Evolutionary conservation across 1,140 invertebrate genomes (phyloP), one percentile per base, ranked within the genome.

Genomic region (Potamilus streckersoni): DNA sequence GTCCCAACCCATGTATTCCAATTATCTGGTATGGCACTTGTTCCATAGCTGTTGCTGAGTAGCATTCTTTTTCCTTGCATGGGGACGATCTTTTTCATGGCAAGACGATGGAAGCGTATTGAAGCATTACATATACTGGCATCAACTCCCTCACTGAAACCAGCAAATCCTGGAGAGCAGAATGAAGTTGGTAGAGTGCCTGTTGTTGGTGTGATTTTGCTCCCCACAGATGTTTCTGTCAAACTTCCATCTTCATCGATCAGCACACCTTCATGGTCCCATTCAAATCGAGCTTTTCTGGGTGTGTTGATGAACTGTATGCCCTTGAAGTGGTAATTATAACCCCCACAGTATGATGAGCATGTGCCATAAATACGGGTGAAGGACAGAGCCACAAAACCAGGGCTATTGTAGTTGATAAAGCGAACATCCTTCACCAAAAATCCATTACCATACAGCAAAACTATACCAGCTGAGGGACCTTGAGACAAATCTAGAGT

Each of bases 351-450:
- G 55, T 73, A 49, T 4, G 60, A 4, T 11, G 20, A 55, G 66
- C 87, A 87, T 20, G 72, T 82, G 38, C 86, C 84, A 11, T 69
- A 60, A n/a, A 88, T 85, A 5, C 80, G 61, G 6, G 87, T 83
- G 74, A 80, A 83, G 2, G 67, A 27, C 31, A 88, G 78, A 1
- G 82, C 80, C 6, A 78, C 74, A 66, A 73, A 82, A 19, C 73
- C 60, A n/a, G 60, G 58, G 13, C 76, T 62, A 55, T 79, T 78
- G 69, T 86, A 87, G 66, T 87, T 86, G 27, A 31, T 4, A 31
- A 31, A 31, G 27, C 27, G 27, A 31, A 31, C 27, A 31, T 31
- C 3, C 27, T 27, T 81, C 79, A 78, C 72, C 12, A 79, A 38
- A 14, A 85, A 79, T 8, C 83, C 84, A 13, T 75, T 79, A 13